A percentile compares a stretch with the other conserved stretches of the same genome.
phyloP scores from a whole-genome alignment of 2,888 invertebrate species.

The Leptinotarsa haldemani region DNA sequence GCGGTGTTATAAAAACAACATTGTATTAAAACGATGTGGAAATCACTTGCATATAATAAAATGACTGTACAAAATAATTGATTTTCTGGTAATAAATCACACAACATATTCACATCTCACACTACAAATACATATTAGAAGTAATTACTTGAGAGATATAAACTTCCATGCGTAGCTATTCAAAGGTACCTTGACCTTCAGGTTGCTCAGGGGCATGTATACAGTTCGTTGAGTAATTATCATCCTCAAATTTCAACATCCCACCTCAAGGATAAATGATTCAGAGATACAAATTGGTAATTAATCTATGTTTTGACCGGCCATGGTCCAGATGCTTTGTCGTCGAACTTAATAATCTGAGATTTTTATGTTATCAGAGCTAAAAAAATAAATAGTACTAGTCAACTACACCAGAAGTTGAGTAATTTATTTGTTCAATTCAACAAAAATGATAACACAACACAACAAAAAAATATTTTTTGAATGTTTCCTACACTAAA shows the following conservation, averaged over 20 bases:
- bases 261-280: slow-evolving; percentile 35
- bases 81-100: slow-evolving; percentile 41
- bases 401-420: too few relatives aligned
- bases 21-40: slow-evolving; percentile 2
- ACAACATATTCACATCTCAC: slow-evolving; percentile 35
- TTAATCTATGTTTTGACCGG: slow-evolving; percentile 33
- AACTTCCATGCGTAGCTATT: slow-evolving; percentile 8
- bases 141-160: slow-evolving; percentile 14
- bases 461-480: too few relatives aligned
- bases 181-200: slow-evolving; percentile 36
- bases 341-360: not conserved
- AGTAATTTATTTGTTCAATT: too few relatives aligned
- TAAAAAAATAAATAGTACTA: not conserved
- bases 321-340: slow-evolving; percentile 16
- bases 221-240: slow-evolving; percentile 36
- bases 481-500: too few relatives aligned
- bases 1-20: slow-evolving; percentile 8
- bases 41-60: slow-evolving; percentile 14
- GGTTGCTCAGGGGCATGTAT: slow-evolving; percentile 36
- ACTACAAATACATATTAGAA: slow-evolving; percentile 18
- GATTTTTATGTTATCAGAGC: not conserved
- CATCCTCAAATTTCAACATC: slow-evolving; percentile 36
- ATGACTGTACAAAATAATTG: slow-evolving; percentile 33
- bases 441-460: too few relatives aligned
- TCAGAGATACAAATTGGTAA: slow-evolving; percentile 35